Conservation (phyloP, 2,888 invertebrate species). For the Neria commutata region DNA sequence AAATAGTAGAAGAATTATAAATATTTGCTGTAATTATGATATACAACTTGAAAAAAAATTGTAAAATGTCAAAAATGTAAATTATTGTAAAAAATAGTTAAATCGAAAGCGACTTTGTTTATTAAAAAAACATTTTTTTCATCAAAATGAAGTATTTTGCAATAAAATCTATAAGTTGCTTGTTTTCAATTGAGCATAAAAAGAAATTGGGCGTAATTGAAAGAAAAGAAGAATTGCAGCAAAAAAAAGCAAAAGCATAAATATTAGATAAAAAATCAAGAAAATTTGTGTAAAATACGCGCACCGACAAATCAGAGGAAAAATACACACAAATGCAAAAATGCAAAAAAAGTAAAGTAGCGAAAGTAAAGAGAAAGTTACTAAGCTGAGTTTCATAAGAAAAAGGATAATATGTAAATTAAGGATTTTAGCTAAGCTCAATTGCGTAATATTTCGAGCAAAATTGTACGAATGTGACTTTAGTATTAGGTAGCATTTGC, state of each 20-base stretch:
- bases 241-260: too few species aligned
- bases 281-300: conserved; percentile 6
- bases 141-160: neutral
- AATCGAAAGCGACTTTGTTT: conserved; percentile 21
- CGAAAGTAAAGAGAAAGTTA: neutral
- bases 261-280: conserved; percentile 4
- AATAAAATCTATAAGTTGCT: conserved; percentile 1
- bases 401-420: neutral
- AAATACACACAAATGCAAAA: too few species aligned
- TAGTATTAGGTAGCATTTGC: too few species aligned
- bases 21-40: conserved; percentile 23
- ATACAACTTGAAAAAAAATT: conserved; percentile 23
- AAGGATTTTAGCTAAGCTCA: neutral
- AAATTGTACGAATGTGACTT: too few species aligned
- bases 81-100: conserved; percentile 32
- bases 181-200: too few species aligned
- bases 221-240: conserved; percentile 31
- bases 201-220: conserved; percentile 32
- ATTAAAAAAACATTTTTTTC: conserved; percentile 24
- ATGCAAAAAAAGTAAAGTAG: too few species aligned
- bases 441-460: neutral
- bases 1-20: conserved; percentile 6
- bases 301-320: conserved; percentile 20
- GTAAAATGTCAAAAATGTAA: conserved; percentile 36
- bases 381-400: neutral